A percentile compares a stretch with the other conserved stretches of the same genome.
Evolutionary conservation across 2,113 vertebrate species (phyloP).

Genomic region (Actenoides hombroni): DNA sequence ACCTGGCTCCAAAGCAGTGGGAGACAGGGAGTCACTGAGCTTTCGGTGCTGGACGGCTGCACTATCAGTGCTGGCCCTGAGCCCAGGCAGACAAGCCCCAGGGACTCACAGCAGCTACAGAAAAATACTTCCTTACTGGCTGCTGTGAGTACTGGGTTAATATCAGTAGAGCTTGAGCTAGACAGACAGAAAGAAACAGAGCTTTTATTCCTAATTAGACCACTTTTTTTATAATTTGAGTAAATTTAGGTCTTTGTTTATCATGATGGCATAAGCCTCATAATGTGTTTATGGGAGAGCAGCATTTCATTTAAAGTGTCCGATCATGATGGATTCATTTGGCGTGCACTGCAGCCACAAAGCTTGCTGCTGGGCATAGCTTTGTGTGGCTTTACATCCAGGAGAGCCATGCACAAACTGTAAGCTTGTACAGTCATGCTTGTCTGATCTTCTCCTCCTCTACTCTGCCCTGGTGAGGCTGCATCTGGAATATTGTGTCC

Average conservation of each 20-base stretch:
- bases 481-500: too few relatives aligned
- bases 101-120: neutral
- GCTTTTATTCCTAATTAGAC: slow-evolving; percentile 39
- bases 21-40: neutral
- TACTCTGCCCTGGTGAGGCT: too few relatives aligned
- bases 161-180: neutral
- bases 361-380: neutral
- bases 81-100: neutral
- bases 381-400: neutral
- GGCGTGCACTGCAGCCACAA: neutral
- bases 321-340: slow-evolving; percentile 12
- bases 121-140: neutral
- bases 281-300: slow-evolving; percentile 13
- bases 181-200: neutral
- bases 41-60: neutral
- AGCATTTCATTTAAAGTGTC: slow-evolving; percentile 47
- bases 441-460: too few relatives aligned
- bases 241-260: slow-evolving; percentile 36
- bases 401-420: neutral
- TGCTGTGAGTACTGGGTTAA: neutral
- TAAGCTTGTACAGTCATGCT: neutral
- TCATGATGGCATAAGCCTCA: neutral
- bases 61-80: neutral
- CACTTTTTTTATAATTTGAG: neutral
- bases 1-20: neutral